Evolutionary conservation across 2,888 invertebrate species (phyloP), one percentile per base, ranked within the genome.

Genomic region (Iselma pallidipennis): DNA sequence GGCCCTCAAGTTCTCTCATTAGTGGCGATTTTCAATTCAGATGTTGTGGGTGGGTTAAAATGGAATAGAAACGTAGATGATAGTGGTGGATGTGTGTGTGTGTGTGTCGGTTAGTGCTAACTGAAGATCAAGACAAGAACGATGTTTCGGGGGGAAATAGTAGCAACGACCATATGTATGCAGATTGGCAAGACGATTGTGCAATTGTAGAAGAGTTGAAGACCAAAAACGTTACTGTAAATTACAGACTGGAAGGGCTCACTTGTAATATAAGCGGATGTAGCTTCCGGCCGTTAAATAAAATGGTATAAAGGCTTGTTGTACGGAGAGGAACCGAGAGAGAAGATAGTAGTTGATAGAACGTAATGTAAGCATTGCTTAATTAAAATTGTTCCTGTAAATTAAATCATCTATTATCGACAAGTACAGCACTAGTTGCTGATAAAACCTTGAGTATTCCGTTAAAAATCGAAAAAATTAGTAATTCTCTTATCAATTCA

Each of bases 1-100:
- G 67, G 69, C 68, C 68, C 55, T 70, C 62, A 59, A 63, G 57
- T 55, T 54, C 63, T 68, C 65, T 70, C 70, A 69, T 70, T 70
- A 70, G 68, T 65, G 67, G 61, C 61, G 70, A 67, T 71, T 71
- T 67, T 70, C 71, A 69, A 69, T 71, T 70, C 66, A 51, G 26
- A 57, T 59, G 56, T 62, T 67, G 68, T 60, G 61, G 52, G 52
- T 60, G 62, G 54, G 37, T 37, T 16, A 9, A 19, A n/a, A 31
- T n/a, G n/a, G n/a, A n/a, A n/a, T 10, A 12, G 4, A 0, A 6
- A 31, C n/a, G 16, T 37, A 37, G 0, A 37, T 2, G 16, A 37
- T 6, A 6, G 14, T 37, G 14, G 7, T 37, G 16, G 16, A 16
- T 16, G 16, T 4, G 3, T 37, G 16, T 16, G 7, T 16, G 37